Base-by-base conservation (phyloP, 2,797 vertebrate species). In the Sorex maritimensis region DNA sequence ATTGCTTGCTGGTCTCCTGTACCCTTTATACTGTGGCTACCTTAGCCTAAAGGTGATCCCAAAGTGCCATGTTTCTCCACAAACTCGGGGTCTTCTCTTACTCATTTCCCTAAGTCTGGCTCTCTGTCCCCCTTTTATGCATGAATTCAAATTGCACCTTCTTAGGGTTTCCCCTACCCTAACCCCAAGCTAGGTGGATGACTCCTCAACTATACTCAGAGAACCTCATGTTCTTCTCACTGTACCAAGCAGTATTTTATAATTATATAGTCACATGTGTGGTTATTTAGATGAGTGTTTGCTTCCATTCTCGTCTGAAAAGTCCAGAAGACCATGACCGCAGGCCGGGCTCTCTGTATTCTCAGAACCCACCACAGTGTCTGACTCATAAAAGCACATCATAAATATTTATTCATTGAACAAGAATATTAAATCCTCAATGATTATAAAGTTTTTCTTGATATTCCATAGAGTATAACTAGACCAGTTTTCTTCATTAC, bases 371-470 rank as follows among this genome's bases (percentile, higher is more conserved):
- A 63, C 7, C 14, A 1, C 17, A 61, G 58, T 38, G 17, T 38
- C 12, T 14, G 41, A 65, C 19, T 86, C 77, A 84, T 23, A 10
- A 74, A 86, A 90, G 28, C 6, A 15, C 21, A 89, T 88, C 65
- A 55, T 86, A 75, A 86, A 74, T 49, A 90, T 84, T 71, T 93
- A 74, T 52, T 82, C 61, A 72, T 28, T 86, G 77, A 80, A 63
- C 78, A 7, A 85, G 71, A 30, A 15, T 81, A 86, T 79, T 55
- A 84, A 68, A 58, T 68, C 34, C 86, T 58, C 34, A 8, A 81
- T 55, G 24, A 4, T 46, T 68, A 71, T 68, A 52, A 81, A 85
- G 30, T 67, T 90, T 88, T 95, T 41, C 68, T 86, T 95, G 63
- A 55, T 71, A 75, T 77, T 90, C n/a, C 61, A 6, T 90, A 95